phyloP scores from a whole-genome alignment of 2,113 vertebrate species.

The Hystrix brachyura region DNA sequence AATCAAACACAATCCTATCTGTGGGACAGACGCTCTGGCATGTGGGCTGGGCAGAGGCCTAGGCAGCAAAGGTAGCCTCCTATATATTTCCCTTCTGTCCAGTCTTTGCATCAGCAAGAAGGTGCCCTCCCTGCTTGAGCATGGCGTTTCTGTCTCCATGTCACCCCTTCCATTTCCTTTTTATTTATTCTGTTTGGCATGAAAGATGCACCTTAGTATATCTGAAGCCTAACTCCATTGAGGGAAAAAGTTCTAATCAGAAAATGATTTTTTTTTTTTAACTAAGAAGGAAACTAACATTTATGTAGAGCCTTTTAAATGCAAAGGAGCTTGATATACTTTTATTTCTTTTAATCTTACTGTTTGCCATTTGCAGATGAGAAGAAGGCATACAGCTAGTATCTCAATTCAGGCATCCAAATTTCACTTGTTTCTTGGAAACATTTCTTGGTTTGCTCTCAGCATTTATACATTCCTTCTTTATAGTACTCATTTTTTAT shows the following conservation, averaged over 20 bases:
- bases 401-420: neutral
- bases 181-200: constrained; percentile 6
- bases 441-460: neutral
- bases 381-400: neutral
- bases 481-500: neutral
- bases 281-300: constrained; percentile 11
- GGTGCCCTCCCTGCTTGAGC: neutral
- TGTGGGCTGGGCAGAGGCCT: neutral
- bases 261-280: constrained; percentile 4
- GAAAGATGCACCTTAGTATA: neutral
- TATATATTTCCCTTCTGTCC: neutral
- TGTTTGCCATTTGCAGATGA: neutral
- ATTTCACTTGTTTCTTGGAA: neutral
- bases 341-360: neutral
- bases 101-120: neutral
- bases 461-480: neutral
- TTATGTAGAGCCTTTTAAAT: neutral
- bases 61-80: neutral
- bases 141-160: neutral
- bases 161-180: neutral
- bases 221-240: neutral
- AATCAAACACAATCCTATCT: neutral
- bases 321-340: neutral
- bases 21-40: neutral
- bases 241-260: neutral